These are phyloP conservation scores for Volucella bombylans DNA, from an alignment of 2,888 invertebrate genomes.

Conservation along the genomic window DNA sequence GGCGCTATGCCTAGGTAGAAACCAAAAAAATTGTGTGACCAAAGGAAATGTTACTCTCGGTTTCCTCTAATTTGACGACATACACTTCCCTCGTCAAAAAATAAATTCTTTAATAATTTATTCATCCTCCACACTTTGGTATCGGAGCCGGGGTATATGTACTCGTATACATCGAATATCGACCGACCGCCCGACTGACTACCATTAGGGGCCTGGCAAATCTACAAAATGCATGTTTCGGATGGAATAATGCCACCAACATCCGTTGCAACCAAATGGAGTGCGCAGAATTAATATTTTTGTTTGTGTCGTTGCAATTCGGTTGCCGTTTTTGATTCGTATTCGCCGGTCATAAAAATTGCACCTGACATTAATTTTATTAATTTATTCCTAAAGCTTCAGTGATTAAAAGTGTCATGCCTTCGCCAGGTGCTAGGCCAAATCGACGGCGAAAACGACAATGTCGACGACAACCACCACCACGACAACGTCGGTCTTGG, in stretches of 20 bases:
- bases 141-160: no score
- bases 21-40: conserved; percentile 10
- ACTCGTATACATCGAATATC: not conserved
- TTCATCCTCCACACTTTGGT: conserved; percentile 35
- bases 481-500: no score
- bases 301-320: conserved; percentile 12
- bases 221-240: conserved; percentile 49
- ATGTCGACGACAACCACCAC: no score
- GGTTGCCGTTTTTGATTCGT: conserved; percentile 21
- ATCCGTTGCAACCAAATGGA: conserved; percentile 60
- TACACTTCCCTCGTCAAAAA: conserved; percentile 31
- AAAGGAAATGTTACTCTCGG: conserved; percentile 29
- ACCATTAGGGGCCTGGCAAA: conserved; percentile 16
- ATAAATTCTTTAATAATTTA: conserved; percentile 39
- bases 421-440: conserved; percentile 45
- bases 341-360: conserved; percentile 44
- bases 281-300: conserved; percentile 46
- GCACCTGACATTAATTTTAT: conserved; percentile 60
- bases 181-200: conserved; percentile 6
- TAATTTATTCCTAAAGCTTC: conserved; percentile 56
- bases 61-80: conserved; percentile 52
- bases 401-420: conserved; percentile 1
- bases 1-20: conserved; percentile 36
- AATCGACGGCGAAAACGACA: conserved; percentile 9
- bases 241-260: conserved; percentile 44